Conservation (phyloP, 2,888 invertebrate species). For the Pyrocoelia pectoralis region DNA sequence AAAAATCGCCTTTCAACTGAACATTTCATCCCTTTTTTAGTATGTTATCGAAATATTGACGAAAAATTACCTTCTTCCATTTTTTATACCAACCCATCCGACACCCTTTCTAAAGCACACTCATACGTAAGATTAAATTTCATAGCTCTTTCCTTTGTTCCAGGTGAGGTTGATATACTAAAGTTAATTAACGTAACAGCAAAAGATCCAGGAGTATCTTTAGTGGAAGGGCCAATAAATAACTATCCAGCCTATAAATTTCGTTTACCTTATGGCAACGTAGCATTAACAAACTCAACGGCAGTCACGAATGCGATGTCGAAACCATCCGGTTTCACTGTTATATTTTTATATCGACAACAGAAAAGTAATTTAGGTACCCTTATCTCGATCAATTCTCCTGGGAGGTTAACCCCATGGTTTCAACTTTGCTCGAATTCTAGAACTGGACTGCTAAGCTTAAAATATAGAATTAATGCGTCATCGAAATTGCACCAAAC, state of each 20-base stretch:
- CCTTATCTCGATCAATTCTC: slow-evolving; percentile 58
- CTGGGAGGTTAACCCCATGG: slow-evolving; percentile 60
- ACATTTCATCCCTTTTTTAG: slow-evolving; percentile 4
- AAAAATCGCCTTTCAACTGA: slow-evolving; percentile 3
- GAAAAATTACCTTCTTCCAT: slow-evolving; percentile 1
- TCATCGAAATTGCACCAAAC: slow-evolving; percentile 56
- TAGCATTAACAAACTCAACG: slow-evolving; percentile 56
- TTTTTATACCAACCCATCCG: neutral
- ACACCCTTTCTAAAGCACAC: neutral
- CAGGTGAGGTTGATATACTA: slow-evolving; percentile 58
- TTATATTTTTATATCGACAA: slow-evolving; percentile 58
- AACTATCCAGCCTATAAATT: slow-evolving; percentile 60
- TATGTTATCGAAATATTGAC: slow-evolving; percentile 3
- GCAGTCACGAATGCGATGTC: slow-evolving; percentile 55
- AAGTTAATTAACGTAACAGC: slow-evolving; percentile 58
- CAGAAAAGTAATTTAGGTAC: slow-evolving; percentile 60
- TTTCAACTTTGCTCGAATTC: slow-evolving; percentile 58
- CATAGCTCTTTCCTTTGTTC: slow-evolving; percentile 29
- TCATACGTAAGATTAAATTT: neutral
- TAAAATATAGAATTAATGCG: slow-evolving; percentile 55
- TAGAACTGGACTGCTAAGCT: slow-evolving; percentile 56
- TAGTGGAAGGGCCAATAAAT: slow-evolving; percentile 57
- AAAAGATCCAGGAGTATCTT: slow-evolving; percentile 59
- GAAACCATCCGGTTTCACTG: slow-evolving; percentile 55
- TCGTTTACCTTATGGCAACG: slow-evolving; percentile 58